Conservation (phyloP, 2,113 vertebrate genomes). For the Chlorodrepanis virens region DNA sequence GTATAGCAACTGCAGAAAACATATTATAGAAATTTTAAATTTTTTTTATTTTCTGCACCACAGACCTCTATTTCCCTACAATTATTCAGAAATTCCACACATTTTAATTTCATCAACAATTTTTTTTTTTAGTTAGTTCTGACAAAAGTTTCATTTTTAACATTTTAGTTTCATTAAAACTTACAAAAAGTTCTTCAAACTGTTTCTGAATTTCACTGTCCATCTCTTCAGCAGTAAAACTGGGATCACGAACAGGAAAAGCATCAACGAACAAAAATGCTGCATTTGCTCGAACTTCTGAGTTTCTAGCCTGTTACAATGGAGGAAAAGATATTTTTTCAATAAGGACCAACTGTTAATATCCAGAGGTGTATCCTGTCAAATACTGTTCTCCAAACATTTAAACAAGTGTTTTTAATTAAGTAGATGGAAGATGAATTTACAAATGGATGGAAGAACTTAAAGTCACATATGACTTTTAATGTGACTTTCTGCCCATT, state of each 20-base stretch:
- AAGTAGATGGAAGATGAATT: neutral
- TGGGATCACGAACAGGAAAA: constrained; percentile 88
- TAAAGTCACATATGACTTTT: neutral
- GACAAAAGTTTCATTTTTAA: neutral
- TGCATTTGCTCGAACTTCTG: constrained; percentile 91
- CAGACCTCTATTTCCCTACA: neutral
- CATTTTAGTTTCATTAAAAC: constrained; percentile 22
- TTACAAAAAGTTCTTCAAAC: constrained; percentile 88
- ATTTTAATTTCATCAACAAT: neutral
- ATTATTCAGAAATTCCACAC: neutral
- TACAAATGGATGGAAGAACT: neutral
- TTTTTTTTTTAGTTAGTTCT: neutral
- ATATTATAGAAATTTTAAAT: neutral
- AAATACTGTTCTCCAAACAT: neutral
- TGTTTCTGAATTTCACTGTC: constrained; percentile 88
- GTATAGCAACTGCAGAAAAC: neutral
- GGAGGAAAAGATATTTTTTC: neutral
- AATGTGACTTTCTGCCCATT: neutral
- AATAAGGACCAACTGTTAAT: neutral
- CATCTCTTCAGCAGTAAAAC: constrained; percentile 70
- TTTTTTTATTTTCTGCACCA: neutral
- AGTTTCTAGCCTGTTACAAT: constrained; percentile 81
- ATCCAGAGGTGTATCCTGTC: neutral
- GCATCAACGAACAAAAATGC: constrained; percentile 89
- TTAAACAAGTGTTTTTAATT: neutral